phyloP scores from a whole-genome alignment of 2,797 vertebrate genomes.

The Bufotes viridis region DNA sequence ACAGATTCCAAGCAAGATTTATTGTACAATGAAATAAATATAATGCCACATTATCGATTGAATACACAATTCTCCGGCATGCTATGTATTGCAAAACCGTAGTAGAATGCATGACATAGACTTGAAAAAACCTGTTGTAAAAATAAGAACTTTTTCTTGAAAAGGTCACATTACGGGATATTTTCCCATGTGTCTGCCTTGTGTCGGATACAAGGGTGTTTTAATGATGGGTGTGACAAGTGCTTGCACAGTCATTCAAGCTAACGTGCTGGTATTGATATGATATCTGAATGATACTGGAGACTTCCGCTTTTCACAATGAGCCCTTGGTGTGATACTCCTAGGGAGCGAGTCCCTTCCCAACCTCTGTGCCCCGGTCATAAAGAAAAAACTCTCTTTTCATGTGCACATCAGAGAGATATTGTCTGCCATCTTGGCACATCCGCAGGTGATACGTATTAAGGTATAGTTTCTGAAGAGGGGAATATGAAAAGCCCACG shows the following conservation, averaged over 20 bases:
- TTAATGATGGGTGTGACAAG: constrained; percentile 41
- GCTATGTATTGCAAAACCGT: background rate
- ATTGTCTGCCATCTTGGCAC: constrained; percentile 32
- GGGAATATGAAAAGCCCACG: constrained; percentile 4
- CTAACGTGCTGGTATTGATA: constrained; percentile 34
- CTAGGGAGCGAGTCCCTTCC: background rate
- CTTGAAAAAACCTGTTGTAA: background rate
- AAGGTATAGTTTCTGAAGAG: constrained; percentile 19
- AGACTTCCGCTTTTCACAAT: constrained; percentile 9
- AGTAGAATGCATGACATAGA: background rate
- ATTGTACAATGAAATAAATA: too few relatives aligned
- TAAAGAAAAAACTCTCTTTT: background rate
- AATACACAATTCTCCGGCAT: background rate
- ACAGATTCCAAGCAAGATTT: too few relatives aligned
- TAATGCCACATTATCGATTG: too few relatives aligned
- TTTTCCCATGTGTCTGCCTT: constrained; percentile 27
- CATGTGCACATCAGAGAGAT: constrained; percentile 1
- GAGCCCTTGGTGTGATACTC: constrained; percentile 8
- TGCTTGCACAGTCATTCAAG: constrained; percentile 53
- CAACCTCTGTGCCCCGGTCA: background rate
- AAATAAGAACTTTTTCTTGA: background rate
- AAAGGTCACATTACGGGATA: constrained; percentile 34
- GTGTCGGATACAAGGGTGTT: constrained; percentile 49
- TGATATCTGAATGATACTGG: constrained; percentile 48
- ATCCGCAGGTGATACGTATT: background rate